Evolutionary conservation across 2,113 vertebrate species (phyloP), one percentile per base, ranked within the genome.

Genomic region (Miniopterus natalensis): DNA sequence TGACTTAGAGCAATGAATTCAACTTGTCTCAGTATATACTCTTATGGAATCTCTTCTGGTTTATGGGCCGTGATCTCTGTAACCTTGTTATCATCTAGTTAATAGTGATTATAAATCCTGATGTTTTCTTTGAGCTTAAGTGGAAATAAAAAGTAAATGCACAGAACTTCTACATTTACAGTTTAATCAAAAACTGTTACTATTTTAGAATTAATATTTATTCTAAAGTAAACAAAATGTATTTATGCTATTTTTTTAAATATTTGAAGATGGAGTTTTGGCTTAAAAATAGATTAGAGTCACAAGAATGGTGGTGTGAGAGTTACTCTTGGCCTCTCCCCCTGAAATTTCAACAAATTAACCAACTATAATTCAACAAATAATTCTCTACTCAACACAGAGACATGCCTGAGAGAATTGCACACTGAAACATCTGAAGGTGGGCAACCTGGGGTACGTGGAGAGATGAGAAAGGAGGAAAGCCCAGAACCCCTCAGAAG

Each of bases 171-270:
- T 63, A 51, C 9, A 40, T 63, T 61, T 74, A n/a, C 8, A 29
- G 47, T 75, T 87, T 75, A 36, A 42, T 61, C 21, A 13, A 63
- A 77, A 88, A 40, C 42, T 49, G 5, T 71, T 63, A 75, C 21
- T 88, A 12, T 63, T 88, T 63, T 88, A 88, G 47, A 78, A 90
- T 68, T 31, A 79, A 68, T 51, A 66, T 89, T 89, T 65, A 65
- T 75, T 49, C 15, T 89, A 78, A 78, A 23, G n/a, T 66, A 53
- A 89, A 21, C 36, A 66, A 65, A 88, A 55, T 84, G 47, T 84
- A 84, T 78, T 66, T 55, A 66, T 79, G 55, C 27, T 49, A 36
- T 12, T 25, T 88, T 66, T 84, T 65, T 51, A 36, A 57, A 53
- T 63, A 63, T 51, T 77, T 75, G 36, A 51, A 88, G n/a, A 51